These are phyloP conservation scores for Philotrypesis tridentata DNA, from an alignment of 1,140 invertebrate genomes.

Conservation along the genomic window DNA sequence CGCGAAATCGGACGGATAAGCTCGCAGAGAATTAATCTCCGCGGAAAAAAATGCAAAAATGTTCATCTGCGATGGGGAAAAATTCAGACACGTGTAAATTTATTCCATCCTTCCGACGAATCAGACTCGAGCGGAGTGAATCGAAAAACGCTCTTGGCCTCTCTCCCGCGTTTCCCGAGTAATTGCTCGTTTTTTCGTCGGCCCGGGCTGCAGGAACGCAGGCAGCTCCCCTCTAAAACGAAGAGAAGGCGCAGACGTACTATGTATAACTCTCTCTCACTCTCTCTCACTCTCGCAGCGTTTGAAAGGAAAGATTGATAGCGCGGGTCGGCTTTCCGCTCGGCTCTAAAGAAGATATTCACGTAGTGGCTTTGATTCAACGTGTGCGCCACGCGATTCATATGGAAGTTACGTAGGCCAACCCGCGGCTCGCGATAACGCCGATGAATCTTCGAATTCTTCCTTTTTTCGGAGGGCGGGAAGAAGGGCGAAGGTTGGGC, in stretches of 20 bases:
- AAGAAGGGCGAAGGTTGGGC: too few relatives aligned
- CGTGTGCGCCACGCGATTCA: not conserved
- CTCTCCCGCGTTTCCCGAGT: not conserved
- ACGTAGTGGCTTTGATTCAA: slow-evolving; percentile 3
- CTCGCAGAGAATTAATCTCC: too few relatives aligned
- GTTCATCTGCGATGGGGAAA: too few relatives aligned
- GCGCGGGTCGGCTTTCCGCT: not conserved
- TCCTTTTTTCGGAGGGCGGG: not conserved
- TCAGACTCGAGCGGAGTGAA: not conserved
- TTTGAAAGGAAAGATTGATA: slow-evolving; percentile 36
- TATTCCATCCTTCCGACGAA: not conserved
- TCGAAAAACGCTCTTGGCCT: not conserved
- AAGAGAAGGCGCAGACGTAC: not conserved
- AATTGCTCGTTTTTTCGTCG: slow-evolving; percentile 1
- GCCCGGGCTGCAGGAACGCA: too few relatives aligned
- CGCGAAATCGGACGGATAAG: too few relatives aligned
- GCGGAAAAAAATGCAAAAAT: not conserved
- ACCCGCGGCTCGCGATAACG: not conserved
- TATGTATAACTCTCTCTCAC: not conserved
- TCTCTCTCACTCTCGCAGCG: not conserved
- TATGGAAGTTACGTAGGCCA: slow-evolving; percentile 17
- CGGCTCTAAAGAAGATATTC: slow-evolving; percentile 26
- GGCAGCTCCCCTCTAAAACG: not conserved
- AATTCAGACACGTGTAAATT: not conserved
- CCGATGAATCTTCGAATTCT: slow-evolving; percentile 18